These are phyloP conservation scores for Trichoplusia ni DNA, from an alignment of 1,140 invertebrate species.

Conservation along the genomic window DNA sequence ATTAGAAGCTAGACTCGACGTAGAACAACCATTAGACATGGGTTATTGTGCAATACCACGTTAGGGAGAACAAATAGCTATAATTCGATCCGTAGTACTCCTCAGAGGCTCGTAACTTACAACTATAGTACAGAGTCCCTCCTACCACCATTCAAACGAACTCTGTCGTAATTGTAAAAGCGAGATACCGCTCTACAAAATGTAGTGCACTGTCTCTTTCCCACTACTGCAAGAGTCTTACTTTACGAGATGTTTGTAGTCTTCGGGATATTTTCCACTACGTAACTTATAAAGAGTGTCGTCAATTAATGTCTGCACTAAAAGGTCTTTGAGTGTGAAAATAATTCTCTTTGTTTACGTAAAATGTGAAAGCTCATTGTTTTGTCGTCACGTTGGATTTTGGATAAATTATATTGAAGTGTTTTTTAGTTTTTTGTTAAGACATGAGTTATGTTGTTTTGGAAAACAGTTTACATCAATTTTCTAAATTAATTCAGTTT, in stretches of 20 bases:
- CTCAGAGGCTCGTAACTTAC: conserved; percentile 51
- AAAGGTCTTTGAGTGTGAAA: conserved; percentile 11
- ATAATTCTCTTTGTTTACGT: background rate
- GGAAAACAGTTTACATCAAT: too few species aligned
- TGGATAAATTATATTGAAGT: too few species aligned
- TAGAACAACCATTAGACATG: conserved; percentile 39
- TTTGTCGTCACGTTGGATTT: background rate
- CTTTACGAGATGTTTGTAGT: too few species aligned
- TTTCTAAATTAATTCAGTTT: too few species aligned
- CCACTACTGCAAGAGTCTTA: too few species aligned
- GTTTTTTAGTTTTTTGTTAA: too few species aligned
- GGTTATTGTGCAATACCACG: conserved; percentile 40
- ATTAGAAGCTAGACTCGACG: background rate
- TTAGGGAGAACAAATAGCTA: conserved; percentile 53
- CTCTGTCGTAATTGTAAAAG: too few species aligned
- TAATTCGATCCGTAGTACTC: conserved; percentile 55
- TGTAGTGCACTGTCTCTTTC: too few species aligned
- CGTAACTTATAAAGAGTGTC: conserved; percentile 2
- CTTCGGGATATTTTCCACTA: conserved; percentile 3
- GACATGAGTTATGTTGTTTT: too few species aligned
- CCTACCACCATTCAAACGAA: too few species aligned
- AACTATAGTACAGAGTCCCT: background rate
- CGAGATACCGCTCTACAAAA: too few species aligned
- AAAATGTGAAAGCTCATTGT: background rate
- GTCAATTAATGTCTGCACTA: conserved; percentile 23